phyloP scores from a whole-genome alignment of 2,797 vertebrate genomes.

The Australoheros facetus region DNA sequence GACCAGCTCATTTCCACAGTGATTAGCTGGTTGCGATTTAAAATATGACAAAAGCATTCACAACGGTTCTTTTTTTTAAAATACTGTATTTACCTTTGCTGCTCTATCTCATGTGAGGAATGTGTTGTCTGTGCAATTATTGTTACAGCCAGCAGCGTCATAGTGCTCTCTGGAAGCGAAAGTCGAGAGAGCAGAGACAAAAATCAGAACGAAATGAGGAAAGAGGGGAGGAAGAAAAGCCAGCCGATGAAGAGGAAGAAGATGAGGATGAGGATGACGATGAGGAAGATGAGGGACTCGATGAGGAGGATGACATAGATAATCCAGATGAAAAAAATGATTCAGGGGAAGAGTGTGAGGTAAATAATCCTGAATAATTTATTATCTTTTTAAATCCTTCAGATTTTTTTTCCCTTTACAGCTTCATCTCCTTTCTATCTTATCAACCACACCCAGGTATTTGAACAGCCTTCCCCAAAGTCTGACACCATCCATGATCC shows the following conservation, averaged over 20 bases:
- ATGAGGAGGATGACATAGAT: slow-evolving; percentile 52
- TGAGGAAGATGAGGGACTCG: slow-evolving; percentile 37
- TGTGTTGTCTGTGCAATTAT: background rate
- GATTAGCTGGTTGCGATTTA: background rate
- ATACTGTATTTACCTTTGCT: background rate
- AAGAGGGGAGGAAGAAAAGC: slow-evolving; percentile 25
- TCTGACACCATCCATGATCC: slow-evolving; percentile 7
- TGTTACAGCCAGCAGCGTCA: slow-evolving; percentile 85
- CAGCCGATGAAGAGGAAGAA: slow-evolving; percentile 49
- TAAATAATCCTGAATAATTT: background rate
- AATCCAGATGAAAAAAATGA: slow-evolving; percentile 42
- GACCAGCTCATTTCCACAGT: background rate
- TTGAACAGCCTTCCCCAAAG: slow-evolving; percentile 33
- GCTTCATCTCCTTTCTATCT: background rate
- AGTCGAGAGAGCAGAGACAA: slow-evolving; percentile 77
- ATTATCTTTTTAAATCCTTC: background rate
- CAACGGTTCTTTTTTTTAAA: too few relatives aligned
- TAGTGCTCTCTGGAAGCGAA: slow-evolving; percentile 88
- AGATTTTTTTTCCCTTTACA: background rate
- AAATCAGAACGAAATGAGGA: slow-evolving; percentile 62
- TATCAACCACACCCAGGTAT: slow-evolving; percentile 68
- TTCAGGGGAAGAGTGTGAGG: slow-evolving; percentile 42
- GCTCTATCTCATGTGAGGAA: background rate
- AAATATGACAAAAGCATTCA: background rate
- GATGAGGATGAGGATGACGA: slow-evolving; percentile 51